A percentile compares a stretch with the other conserved stretches of the same genome.
phyloP scores from a whole-genome alignment of 2,888 invertebrate genomes.

The Campopleginae sp. region DNA sequence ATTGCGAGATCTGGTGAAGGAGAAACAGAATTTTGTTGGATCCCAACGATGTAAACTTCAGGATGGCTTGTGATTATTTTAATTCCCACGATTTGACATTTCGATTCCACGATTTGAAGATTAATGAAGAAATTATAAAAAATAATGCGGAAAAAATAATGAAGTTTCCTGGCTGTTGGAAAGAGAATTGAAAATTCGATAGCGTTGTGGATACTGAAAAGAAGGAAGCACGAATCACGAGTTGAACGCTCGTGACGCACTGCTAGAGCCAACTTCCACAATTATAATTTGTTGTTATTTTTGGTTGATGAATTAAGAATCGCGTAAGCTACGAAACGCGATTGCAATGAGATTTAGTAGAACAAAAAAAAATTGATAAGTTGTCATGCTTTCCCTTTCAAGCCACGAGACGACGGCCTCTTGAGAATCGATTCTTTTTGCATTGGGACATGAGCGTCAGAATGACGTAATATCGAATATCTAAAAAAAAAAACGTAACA shows the following conservation, averaged over 20 bases:
- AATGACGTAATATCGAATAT: slow-evolving; percentile 78
- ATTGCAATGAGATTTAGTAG: slow-evolving; percentile 61
- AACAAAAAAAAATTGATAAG: slow-evolving; percentile 77
- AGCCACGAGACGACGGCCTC: slow-evolving; percentile 82
- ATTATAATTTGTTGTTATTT: background rate
- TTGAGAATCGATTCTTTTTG: slow-evolving; percentile 82
- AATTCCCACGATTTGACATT: no score
- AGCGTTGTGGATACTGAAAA: background rate
- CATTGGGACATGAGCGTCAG: slow-evolving; percentile 80
- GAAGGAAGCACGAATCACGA: slow-evolving; percentile 39
- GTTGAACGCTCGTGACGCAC: slow-evolving; percentile 46
- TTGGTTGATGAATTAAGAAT: background rate
- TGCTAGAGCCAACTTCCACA: background rate
- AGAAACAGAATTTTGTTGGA: no score
- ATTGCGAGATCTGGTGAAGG: no score
- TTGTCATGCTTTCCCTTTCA: slow-evolving; percentile 83
- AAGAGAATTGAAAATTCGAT: background rate
- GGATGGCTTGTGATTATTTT: no score
- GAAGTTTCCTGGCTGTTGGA: background rate
- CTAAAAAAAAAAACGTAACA: background rate
- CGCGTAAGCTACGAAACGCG: slow-evolving; percentile 40
- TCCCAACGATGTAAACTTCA: no score
- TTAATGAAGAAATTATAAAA: background rate
- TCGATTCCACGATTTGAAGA: no score
- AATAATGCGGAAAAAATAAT: background rate